Conservation (phyloP, 2,888 invertebrate genomes). For the Agrochola litura region DNA sequence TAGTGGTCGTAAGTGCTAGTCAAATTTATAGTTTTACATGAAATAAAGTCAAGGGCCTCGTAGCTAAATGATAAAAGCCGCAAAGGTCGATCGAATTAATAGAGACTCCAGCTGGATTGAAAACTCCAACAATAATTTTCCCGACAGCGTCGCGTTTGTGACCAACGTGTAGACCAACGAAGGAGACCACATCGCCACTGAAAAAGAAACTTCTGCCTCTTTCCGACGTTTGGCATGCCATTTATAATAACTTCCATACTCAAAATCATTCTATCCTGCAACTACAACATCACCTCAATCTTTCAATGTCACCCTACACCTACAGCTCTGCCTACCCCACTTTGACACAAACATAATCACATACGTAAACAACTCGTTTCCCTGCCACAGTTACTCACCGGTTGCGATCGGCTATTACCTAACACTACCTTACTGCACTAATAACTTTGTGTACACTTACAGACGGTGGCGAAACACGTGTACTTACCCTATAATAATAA, state of each 20-base stretch:
- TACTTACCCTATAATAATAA: constrained; percentile 24
- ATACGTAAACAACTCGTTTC: constrained; percentile 42
- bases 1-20: no score
- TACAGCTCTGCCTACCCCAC: constrained; percentile 3
- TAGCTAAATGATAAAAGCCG: background rate
- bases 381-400: constrained; percentile 18
- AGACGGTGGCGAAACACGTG: constrained; percentile 34
- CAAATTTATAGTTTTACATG: no score
- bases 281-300: background rate
- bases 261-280: background rate
- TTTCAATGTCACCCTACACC: constrained; percentile 11
- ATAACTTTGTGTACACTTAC: constrained; percentile 42
- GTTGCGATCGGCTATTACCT: constrained; percentile 49
- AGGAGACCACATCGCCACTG: no score
- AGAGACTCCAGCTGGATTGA: no score
- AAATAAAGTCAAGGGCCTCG: background rate
- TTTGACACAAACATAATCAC: constrained; percentile 11
- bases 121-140: no score
- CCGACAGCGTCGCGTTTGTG: no score
- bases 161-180: no score
- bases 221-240: no score
- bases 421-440: constrained; percentile 53
- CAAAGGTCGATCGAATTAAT: no score
- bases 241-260: no score
- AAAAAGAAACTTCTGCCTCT: no score